Percentiles rank a stretch among this genome's conserved stretches.
Evolutionary conservation across 2,797 vertebrate species (phyloP).

Genomic region (Aratinga solstitialis): DNA sequence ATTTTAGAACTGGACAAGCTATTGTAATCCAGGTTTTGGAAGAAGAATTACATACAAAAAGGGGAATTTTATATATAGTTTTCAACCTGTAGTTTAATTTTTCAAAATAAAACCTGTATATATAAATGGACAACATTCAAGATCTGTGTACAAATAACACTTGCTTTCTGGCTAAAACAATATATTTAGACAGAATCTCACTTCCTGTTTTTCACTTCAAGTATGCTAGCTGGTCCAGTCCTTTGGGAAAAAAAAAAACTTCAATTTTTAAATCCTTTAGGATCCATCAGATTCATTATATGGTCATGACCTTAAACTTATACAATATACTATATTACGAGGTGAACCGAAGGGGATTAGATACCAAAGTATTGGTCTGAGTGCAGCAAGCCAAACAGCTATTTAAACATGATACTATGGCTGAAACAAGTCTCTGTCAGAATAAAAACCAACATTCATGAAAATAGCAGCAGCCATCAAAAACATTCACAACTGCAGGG

Average conservation of each 20-base stretch:
- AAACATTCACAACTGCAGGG: slow-evolving; percentile 63
- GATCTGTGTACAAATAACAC: neutral
- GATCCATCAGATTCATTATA: slow-evolving; percentile 31
- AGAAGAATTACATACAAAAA: slow-evolving; percentile 45
- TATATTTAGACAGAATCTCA: slow-evolving; percentile 44
- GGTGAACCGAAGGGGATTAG: slow-evolving; percentile 34
- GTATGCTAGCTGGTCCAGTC: slow-evolving; percentile 40
- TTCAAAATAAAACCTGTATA: slow-evolving; percentile 60
- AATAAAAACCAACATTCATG: slow-evolving; percentile 68
- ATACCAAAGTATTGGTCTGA: slow-evolving; percentile 25
- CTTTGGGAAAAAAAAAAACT: neutral
- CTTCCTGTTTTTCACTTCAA: slow-evolving; percentile 47
- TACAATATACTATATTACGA: slow-evolving; percentile 25
- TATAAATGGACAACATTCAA: slow-evolving; percentile 49
- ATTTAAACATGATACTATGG: slow-evolving; percentile 60
- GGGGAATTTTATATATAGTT: slow-evolving; percentile 30
- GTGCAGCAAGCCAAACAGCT: slow-evolving; percentile 52
- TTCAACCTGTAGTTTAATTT: slow-evolving; percentile 38
- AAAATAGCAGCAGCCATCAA: slow-evolving; percentile 70
- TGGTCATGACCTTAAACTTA: slow-evolving; percentile 33
- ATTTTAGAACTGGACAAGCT: slow-evolving; percentile 60
- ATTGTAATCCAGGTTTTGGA: slow-evolving; percentile 14
- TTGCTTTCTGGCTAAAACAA: slow-evolving; percentile 20
- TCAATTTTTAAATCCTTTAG: slow-evolving; percentile 33
- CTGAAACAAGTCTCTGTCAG: slow-evolving; percentile 56